Conservation (phyloP, 2,113 vertebrate genomes). For the Isurus oxyrinchus region DNA sequence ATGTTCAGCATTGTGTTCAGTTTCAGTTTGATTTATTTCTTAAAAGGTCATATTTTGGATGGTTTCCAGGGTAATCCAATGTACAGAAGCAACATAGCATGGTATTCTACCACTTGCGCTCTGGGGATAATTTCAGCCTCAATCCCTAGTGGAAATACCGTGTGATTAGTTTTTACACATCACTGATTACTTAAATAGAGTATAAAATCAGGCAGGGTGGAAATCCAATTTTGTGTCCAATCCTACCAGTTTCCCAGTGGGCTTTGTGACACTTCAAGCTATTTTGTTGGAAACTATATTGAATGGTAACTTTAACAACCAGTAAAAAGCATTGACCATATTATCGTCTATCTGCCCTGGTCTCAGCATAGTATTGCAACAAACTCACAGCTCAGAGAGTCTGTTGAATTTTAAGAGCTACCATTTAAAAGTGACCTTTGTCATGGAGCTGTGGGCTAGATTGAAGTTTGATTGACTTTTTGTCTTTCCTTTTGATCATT, state of each 20-base stretch:
- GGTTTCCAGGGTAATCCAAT: not conserved
- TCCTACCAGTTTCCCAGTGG: not conserved
- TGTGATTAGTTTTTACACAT: not conserved
- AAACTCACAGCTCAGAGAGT: no score
- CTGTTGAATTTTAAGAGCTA: not conserved
- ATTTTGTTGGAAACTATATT: not conserved
- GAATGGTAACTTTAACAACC: not conserved
- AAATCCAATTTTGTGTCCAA: not conserved
- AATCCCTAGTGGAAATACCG: not conserved
- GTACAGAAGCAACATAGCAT: not conserved
- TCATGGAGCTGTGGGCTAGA: conserved; percentile 1
- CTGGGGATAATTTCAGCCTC: not conserved
- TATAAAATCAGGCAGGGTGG: not conserved
- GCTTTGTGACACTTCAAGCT: not conserved
- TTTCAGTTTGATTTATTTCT: not conserved
- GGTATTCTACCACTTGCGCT: not conserved
- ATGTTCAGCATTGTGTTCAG: not conserved
- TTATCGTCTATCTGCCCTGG: not conserved
- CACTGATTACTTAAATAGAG: not conserved
- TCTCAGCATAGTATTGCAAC: not conserved
- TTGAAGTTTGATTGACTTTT: conserved; percentile 6
- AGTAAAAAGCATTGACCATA: not conserved
- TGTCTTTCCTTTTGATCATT: conserved; percentile 12
- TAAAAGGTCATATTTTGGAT: not conserved
- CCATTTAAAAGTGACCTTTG: not conserved